phyloP scores from a whole-genome alignment of 2,888 invertebrate genomes.

The Cheilosia vulpina region DNA sequence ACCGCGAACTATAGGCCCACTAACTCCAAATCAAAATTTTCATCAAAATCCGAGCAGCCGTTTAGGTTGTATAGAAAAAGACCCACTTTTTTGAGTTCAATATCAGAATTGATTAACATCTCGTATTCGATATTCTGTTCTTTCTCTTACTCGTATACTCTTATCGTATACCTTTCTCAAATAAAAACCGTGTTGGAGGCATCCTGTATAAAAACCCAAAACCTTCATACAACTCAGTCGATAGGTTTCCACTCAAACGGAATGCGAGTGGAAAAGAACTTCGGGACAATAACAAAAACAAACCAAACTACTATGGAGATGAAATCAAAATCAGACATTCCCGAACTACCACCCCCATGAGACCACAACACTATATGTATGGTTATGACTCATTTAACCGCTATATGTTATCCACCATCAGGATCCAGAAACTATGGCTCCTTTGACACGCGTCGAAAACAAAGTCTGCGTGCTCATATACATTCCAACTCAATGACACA shows the following conservation, averaged over 20 bases:
- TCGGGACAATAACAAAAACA: neutral
- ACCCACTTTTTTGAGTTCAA: too few species aligned
- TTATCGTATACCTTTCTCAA: too few species aligned
- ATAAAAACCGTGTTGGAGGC: too few species aligned
- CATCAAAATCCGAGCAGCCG: too few species aligned
- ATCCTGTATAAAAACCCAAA: neutral
- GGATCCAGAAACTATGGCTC: constrained; percentile 38
- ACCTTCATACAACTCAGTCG: neutral
- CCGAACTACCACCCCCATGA: neutral
- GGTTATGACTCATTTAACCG: constrained; percentile 52
- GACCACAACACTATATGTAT: constrained; percentile 12
- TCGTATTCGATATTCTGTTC: too few species aligned
- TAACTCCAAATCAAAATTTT: too few species aligned
- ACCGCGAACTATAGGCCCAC: too few species aligned
- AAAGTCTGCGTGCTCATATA: constrained; percentile 38
- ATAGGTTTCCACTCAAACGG: neutral
- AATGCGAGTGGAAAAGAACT: neutral
- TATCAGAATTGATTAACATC: too few species aligned
- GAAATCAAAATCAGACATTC: constrained; percentile 20
- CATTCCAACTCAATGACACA: neutral
- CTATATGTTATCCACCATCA: constrained; percentile 36
- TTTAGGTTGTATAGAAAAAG: too few species aligned
- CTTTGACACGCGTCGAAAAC: constrained; percentile 52
- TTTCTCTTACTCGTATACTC: too few species aligned
- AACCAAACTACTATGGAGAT: neutral